Base-by-base conservation (phyloP, 2,797 vertebrate species). In the Pempheris klunzingeri region DNA sequence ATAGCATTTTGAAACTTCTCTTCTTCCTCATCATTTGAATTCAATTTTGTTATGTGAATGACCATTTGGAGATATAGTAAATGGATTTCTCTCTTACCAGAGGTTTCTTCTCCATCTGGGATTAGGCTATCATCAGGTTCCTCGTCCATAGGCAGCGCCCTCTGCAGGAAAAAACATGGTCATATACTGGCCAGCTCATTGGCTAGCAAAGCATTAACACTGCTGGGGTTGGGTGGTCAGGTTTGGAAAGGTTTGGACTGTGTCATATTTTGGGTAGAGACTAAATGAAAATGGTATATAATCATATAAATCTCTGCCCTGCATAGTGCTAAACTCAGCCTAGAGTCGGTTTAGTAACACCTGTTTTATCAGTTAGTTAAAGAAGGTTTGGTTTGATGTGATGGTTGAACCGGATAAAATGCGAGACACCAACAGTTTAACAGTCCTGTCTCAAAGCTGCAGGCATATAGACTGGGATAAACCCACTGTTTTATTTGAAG, bases 81-180 rank as follows among this genome's bases (percentile, higher is more conserved):
- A 18, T 41, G 11, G 20, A 7, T 54, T 34, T 68, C 39, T 34
- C 1, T 59, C 81, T 91, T 89, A 95, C 95, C 95, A 8, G 70
- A 55, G 44, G 18, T 32, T 0, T 92, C 89, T 34, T 59, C 84
- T 47, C 17, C 89, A 5, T 41, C 73, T 14, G 75, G 0, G 44
- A 67, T 43, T 4, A 74, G 28, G 36, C 39, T 50, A 32, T 77
- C 77, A 22, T 90, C 91, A 14, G 91, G 73, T 66, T 89, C 77
- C 73, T 90, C 91, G 32, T 73, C 84, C 70, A 67, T 36, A 83
- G 77, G 72, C 58, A 88, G 70, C 2, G 57, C 85, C 76, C 91
- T 93, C 93, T 94, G 80, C 62, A 87, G 81, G 73, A 88, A 53
- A 74, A 82, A 84, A 87, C 71, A 84, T 3, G 22, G 5, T 84